Evolutionary conservation across 2,797 vertebrate genomes (phyloP), one percentile per base, ranked within the genome.

Genomic region (Myotis pilosus): DNA sequence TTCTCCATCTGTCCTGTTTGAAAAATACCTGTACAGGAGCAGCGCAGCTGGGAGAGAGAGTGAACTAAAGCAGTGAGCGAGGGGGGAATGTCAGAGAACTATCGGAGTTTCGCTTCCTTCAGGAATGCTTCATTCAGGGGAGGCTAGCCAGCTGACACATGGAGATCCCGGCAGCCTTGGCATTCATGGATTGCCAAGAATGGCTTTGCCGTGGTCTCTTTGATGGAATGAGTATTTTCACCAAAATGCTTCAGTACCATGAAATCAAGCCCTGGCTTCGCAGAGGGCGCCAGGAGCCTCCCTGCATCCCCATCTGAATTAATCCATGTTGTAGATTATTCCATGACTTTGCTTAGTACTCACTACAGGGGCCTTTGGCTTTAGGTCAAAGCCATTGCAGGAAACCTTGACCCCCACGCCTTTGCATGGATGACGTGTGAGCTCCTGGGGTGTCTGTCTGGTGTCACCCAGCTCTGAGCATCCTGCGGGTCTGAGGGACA

Each of bases 361-460:
- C 5, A 8, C 16, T 16, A 2, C 8, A 23, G 33, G 15, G n/a
- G 8, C 49, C 69, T n/a, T 20, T 44, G 53, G 23, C 72, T 47
- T 41, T 68, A 25, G 49, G n/a, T 15, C 30, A 75, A 23, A 47
- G 25, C 9, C 3, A 12, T 0, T 5, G 6, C 3, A 6, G n/a
- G 74, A 49, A 47, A 60, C 28, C 57, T n/a, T 44, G 28, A 25
- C 57, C 47, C 5, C 8, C 9, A 0, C 4, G 1, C 4, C 0
- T 25, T 51, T 5, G 23, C 49, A 0, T 36, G 22, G n/a, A 12
- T 44, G 74, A 38, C 0, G 1, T 1, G 1, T 13, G 15, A 1
- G 2, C n/a, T 23, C 75, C 20, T 8, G 2, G 51, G 33, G 12
- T 3, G 5, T 6, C 19, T 71, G 7, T n/a, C 17, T n/a, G 8